Conservation (phyloP, 2,888 invertebrate genomes). For the Lasioglossum marginatum region DNA sequence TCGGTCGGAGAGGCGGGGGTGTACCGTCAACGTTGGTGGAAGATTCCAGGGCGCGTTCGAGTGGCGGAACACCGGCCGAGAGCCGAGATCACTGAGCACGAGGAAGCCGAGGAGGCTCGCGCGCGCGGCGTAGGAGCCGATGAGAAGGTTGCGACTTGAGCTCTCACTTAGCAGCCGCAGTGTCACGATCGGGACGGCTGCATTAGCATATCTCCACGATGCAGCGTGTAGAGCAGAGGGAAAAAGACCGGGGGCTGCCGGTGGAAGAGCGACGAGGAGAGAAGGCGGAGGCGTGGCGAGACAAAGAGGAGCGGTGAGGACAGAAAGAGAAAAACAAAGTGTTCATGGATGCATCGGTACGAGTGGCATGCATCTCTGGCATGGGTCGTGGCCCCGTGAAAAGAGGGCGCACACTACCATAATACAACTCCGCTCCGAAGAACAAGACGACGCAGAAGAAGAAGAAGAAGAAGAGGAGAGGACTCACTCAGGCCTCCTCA, state of each 20-base stretch:
- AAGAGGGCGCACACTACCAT: slow-evolving; percentile 64
- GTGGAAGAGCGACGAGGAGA: slow-evolving; percentile 18
- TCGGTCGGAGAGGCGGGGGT: background rate
- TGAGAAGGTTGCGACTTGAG: slow-evolving; percentile 81
- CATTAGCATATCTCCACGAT: slow-evolving; percentile 84
- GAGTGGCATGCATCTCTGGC: slow-evolving; percentile 68
- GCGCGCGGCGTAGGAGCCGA: slow-evolving; percentile 64
- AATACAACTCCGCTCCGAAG: slow-evolving; percentile 56
- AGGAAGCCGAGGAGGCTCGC: background rate
- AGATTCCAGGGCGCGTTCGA: slow-evolving; percentile 1
- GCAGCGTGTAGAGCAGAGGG: slow-evolving; percentile 75
- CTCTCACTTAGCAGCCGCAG: slow-evolving; percentile 83
- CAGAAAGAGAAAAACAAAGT: slow-evolving; percentile 62
- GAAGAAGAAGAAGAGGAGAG: slow-evolving; percentile 53
- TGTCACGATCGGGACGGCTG: slow-evolving; percentile 83
- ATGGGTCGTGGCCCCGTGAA: slow-evolving; percentile 76
- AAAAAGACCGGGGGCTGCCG: slow-evolving; percentile 38
- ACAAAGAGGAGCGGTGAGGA: slow-evolving; percentile 22
- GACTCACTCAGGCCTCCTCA: slow-evolving; percentile 72
- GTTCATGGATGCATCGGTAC: slow-evolving; percentile 67
- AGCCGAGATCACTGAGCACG: slow-evolving; percentile 19
- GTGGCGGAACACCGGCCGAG: slow-evolving; percentile 20
- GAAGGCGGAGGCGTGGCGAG: slow-evolving; percentile 5
- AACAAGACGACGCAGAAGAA: slow-evolving; percentile 34
- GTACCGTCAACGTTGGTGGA: slow-evolving; percentile 24